Evolutionary conservation across 2,113 vertebrate species (phyloP).

Genomic region (Porphyrio hochstetteri): DNA sequence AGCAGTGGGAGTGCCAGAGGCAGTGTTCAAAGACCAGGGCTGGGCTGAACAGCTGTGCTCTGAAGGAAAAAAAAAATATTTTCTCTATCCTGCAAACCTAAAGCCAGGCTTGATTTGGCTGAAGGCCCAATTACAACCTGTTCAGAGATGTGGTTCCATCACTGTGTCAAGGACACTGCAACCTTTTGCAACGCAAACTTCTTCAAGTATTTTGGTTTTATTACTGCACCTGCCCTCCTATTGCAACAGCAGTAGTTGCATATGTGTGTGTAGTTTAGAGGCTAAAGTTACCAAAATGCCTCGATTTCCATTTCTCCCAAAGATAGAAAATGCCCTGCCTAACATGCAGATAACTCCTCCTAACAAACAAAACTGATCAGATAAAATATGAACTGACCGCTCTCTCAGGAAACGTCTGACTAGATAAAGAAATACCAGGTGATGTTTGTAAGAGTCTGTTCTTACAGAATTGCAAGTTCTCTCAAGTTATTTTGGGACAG

Average conservation of each 20-base stretch:
- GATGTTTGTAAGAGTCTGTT: not conserved
- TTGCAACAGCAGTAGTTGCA: not conserved
- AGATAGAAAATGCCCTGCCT: not conserved
- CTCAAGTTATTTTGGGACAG: not conserved
- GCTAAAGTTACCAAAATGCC: not conserved
- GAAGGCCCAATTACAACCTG: not conserved
- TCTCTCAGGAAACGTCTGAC: not conserved
- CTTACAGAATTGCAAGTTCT: not conserved
- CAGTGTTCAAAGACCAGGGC: not conserved
- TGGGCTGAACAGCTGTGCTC: not conserved
- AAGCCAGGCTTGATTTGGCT: not conserved
- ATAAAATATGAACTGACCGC: not conserved
- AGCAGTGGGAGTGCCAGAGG: not conserved
- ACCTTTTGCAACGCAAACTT: not conserved
- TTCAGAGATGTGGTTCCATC: not conserved
- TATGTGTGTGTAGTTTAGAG: not conserved
- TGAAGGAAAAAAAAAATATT: not conserved
- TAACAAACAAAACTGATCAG: accelerated
- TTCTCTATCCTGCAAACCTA: too few relatives aligned
- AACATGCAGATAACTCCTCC: not conserved
- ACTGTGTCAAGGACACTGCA: not conserved
- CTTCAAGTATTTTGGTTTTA: not conserved
- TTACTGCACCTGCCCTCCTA: not conserved
- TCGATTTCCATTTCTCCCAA: not conserved
- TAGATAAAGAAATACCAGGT: not conserved